These are phyloP conservation scores for Lasius platythorax DNA, from an alignment of 2,888 invertebrate genomes.

Conservation along the genomic window DNA sequence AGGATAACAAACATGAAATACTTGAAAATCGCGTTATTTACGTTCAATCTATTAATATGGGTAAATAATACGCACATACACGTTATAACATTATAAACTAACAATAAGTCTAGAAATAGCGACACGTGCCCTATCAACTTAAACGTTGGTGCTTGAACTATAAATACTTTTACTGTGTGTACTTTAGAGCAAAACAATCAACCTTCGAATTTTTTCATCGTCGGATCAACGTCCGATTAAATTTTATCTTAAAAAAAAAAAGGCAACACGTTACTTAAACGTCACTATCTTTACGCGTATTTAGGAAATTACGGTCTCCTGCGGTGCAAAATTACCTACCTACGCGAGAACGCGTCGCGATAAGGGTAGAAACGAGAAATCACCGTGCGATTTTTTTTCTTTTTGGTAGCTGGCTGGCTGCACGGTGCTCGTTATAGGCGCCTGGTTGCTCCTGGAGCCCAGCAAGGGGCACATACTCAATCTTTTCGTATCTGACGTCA, in stretches of 20 bases:
- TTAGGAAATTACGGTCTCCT: neutral
- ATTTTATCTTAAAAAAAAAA: neutral
- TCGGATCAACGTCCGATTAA: neutral
- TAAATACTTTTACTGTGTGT: slow-evolving; percentile 31
- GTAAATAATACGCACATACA: slow-evolving; percentile 74
- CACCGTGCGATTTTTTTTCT: slow-evolving; percentile 41
- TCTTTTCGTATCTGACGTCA: slow-evolving; percentile 85
- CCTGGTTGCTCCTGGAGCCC: slow-evolving; percentile 87
- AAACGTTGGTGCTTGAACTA: neutral
- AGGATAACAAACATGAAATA: slow-evolving; percentile 81
- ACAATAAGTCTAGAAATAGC: slow-evolving; percentile 12
- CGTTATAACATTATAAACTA: slow-evolving; percentile 40
- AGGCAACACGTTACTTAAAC: neutral
- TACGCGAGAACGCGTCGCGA: neutral
- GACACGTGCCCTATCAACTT: slow-evolving; percentile 5
- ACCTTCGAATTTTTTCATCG: neutral
- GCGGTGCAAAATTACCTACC: neutral
- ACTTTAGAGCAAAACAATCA: neutral
- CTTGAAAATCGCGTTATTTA: slow-evolving; percentile 81
- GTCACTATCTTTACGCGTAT: neutral
- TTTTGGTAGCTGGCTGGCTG: slow-evolving; percentile 87
- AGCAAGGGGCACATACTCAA: slow-evolving; percentile 86
- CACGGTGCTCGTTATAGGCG: slow-evolving; percentile 87
- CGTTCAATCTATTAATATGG: slow-evolving; percentile 84
- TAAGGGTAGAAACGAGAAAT: neutral